Percentiles rank a stretch among this genome's conserved stretches.
phyloP scores from a whole-genome alignment of 2,113 vertebrate species.

The Desmodus rotundus region DNA sequence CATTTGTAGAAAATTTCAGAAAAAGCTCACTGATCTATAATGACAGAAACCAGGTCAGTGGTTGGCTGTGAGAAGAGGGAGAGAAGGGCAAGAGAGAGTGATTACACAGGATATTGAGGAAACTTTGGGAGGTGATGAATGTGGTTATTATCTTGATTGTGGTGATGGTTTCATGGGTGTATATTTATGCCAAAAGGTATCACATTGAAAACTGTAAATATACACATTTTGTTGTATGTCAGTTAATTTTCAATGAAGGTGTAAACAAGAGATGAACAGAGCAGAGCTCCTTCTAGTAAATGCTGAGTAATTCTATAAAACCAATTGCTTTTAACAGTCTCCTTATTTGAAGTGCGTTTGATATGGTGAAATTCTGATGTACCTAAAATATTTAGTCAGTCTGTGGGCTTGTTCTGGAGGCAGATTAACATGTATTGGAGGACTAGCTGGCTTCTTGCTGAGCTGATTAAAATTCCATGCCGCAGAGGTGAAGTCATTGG shows the following conservation, averaged over 20 bases:
- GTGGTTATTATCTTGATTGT: neutral
- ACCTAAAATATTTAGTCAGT: constrained; percentile 47
- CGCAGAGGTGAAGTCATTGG: constrained; percentile 38
- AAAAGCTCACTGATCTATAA: neutral
- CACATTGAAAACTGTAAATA: neutral
- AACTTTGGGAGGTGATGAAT: neutral
- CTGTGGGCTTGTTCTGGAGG: neutral
- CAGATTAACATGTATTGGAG: constrained; percentile 18
- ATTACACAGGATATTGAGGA: neutral
- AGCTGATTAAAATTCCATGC: constrained; percentile 58
- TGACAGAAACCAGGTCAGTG: neutral
- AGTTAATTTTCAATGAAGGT: neutral
- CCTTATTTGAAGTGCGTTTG: constrained; percentile 37
- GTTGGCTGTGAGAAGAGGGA: neutral
- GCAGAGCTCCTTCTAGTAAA: neutral
- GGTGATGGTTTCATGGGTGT: neutral
- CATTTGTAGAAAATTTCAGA: neutral
- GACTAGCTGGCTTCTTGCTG: constrained; percentile 4
- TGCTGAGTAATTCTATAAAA: neutral
- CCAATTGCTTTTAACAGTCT: neutral
- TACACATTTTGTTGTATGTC: neutral
- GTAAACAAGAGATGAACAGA: neutral
- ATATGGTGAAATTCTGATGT: constrained; percentile 20
- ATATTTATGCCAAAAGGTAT: neutral
- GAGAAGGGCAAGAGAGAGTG: neutral